These are phyloP conservation scores for Oryzias curvinotus DNA, from an alignment of 2,113 vertebrate genomes.

Conservation along the genomic window DNA sequence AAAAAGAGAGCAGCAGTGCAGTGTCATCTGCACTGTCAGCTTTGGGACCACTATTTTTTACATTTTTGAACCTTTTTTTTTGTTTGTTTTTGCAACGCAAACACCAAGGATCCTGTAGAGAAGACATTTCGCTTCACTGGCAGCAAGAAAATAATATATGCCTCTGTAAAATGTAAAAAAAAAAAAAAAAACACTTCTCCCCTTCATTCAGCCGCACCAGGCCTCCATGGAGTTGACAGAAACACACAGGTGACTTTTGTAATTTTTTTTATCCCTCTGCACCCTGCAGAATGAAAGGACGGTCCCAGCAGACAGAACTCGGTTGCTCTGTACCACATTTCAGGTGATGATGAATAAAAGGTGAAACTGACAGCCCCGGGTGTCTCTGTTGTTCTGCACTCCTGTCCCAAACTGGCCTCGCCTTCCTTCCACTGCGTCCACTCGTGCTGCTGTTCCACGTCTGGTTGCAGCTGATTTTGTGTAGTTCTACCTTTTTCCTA, in stretches of 20 bases:
- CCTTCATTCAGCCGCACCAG: conserved; percentile 58
- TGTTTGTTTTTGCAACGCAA: conserved; percentile 71
- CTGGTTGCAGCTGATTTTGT: conserved; percentile 40
- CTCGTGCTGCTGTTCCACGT: conserved; percentile 38
- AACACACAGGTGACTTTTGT: conserved; percentile 80
- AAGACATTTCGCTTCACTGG: conserved; percentile 85
- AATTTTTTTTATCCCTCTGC: conserved; percentile 74
- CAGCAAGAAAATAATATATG: conserved; percentile 89
- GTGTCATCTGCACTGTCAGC: conserved; percentile 65
- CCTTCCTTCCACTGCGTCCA: conserved; percentile 14
- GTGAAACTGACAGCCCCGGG: conserved; percentile 84
- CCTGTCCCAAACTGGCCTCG: conserved; percentile 22
- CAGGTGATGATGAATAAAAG: conserved; percentile 86
- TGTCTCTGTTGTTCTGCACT: conserved; percentile 78
- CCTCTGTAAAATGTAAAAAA: conserved; percentile 79
- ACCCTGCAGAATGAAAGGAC: conserved; percentile 79
- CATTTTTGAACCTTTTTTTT: conserved; percentile 58
- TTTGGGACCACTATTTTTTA: conserved; percentile 81
- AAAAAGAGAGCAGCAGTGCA: conserved; percentile 83
- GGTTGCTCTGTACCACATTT: conserved; percentile 81
- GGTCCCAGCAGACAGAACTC: conserved; percentile 75
- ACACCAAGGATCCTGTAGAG: conserved; percentile 81
- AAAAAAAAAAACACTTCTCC: conserved; percentile 59
- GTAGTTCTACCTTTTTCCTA: conserved; percentile 34
- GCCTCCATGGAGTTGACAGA: conserved; percentile 76